These are phyloP conservation scores for Phacellophora camtschatica DNA, from an alignment of 30 jellyfish, hydroid and myxozoan genomes.

Conservation along the genomic window DNA sequence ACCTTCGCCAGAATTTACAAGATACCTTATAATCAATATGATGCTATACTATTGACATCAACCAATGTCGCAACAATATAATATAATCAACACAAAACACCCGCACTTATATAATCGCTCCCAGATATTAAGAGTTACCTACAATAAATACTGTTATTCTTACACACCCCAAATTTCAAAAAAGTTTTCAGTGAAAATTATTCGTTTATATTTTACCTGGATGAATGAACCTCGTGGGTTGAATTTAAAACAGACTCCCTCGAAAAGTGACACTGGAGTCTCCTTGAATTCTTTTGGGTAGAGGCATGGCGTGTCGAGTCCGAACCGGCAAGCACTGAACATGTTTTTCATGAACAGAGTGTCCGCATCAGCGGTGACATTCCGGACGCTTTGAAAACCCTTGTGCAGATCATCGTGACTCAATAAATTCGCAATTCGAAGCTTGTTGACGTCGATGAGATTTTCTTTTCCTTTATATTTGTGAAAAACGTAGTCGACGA, in stretches of 20 bases:
- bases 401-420: constrained; percentile 18
- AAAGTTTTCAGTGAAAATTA: too few species aligned
- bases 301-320: constrained; percentile 52
- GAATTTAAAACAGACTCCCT: constrained; percentile 56
- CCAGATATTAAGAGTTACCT: too few species aligned
- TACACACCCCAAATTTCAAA: too few species aligned
- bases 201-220: too few species aligned
- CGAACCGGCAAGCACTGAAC: constrained; percentile 62
- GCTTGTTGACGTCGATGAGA: constrained; percentile 27
- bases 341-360: constrained; percentile 26
- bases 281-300: constrained; percentile 45
- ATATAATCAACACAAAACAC: too few species aligned
- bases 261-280: constrained; percentile 53
- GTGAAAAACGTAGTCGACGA: constrained; percentile 13
- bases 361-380: constrained; percentile 39
- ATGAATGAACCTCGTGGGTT: constrained; percentile 46
- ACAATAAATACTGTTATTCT: too few species aligned
- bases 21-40: too few species aligned
- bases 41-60: too few species aligned
- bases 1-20: too few species aligned
- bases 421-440: constrained; percentile 29
- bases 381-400: constrained; percentile 28
- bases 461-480: constrained; percentile 3
- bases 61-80: too few species aligned
- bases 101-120: too few species aligned